Conservation (phyloP, 2,888 invertebrate genomes). For the Polylopha cassiicola region DNA sequence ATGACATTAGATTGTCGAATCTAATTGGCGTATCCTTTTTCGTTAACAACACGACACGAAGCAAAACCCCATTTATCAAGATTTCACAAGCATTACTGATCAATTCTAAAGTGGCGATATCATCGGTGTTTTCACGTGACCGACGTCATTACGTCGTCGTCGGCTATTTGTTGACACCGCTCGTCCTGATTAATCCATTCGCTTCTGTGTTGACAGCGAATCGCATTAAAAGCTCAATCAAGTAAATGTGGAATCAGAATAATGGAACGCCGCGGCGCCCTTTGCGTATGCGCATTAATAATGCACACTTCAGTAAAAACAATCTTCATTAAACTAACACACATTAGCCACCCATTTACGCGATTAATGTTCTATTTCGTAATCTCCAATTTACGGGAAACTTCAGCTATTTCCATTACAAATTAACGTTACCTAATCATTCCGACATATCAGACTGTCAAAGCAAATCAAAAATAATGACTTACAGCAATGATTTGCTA, state of each 20-base stretch:
- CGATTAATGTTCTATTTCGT: conserved; percentile 36
- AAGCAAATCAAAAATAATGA: conserved; percentile 56
- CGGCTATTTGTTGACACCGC: conserved; percentile 61
- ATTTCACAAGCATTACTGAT: conserved; percentile 32
- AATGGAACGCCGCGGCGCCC: conserved; percentile 64
- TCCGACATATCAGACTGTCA: conserved; percentile 18
- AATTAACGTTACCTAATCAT: conserved; percentile 32
- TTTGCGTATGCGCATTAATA: conserved; percentile 76
- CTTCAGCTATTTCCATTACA: conserved; percentile 41
- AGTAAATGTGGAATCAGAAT: conserved; percentile 76
- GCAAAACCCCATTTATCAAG: conserved; percentile 22
- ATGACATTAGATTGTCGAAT: conserved; percentile 9
- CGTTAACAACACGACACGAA: conserved; percentile 14
- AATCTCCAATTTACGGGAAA: conserved; percentile 39
- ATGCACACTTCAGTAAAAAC: conserved; percentile 69
- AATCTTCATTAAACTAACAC: conserved; percentile 74
- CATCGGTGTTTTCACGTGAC: conserved; percentile 63
- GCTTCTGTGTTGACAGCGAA: conserved; percentile 65
- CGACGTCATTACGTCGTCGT: conserved; percentile 55
- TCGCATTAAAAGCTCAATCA: conserved; percentile 77
- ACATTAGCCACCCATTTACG: conserved; percentile 60
- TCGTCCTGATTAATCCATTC: conserved; percentile 65
- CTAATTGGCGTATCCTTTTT: conserved; percentile 19
- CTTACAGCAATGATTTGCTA: conserved; percentile 59
- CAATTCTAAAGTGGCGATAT: conserved; percentile 49